Base-by-base conservation (phyloP, 1,140 invertebrate genomes). In the Limonius californicus region DNA sequence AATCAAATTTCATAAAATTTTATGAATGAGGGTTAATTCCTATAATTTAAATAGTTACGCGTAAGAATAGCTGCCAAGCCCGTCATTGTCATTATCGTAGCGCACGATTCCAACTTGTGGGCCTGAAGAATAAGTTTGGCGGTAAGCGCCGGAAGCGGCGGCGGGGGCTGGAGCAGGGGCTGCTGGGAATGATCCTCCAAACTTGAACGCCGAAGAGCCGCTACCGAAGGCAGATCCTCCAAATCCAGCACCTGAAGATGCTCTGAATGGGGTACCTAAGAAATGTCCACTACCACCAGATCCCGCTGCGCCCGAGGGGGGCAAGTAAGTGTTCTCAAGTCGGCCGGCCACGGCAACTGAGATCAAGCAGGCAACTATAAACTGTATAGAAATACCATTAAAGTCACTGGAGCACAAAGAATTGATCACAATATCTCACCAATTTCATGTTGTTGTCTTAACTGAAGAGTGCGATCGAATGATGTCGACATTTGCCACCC, bases 251-350 rank as follows among this genome's bases (percentile, higher is more conserved):
- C 1, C 8, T 16, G 45, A 8, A 4, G 53, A 23, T 27, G n/a
- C 21, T 62, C 42, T 54, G 55, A 43, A 62, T 1, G 53, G 53
- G 9, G 45, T 20, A 20, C 8, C 9, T n/a, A 53, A 18, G 27
- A 58, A 53, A 15, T 32, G 19, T 3, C 30, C 56, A 20, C 32
- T 42, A 7, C 61, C 61, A 35, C 43, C 19, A n/a, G 30, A 20
- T 4, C 23, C n/a, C 12, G 16, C 20, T 19, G 19, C 57, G 50
- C 12, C 21, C 23, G 61, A 47, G 6, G 71, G 71, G 1, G 71
- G 71, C 1, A 72, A 50, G 55, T 72, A 72, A 16, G 68, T 69
- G 56, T 70, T 70, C n/a, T 72, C 69, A 7, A 72, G 59, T 3
- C 65, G 54, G 12, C 43, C 69, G 6, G 63, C 20, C 4, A 12